Percentiles rank a stretch among this genome's conserved stretches.
Evolutionary conservation across 2,888 invertebrate genomes (phyloP).

Genomic region (Pachydiplax longipennis): DNA sequence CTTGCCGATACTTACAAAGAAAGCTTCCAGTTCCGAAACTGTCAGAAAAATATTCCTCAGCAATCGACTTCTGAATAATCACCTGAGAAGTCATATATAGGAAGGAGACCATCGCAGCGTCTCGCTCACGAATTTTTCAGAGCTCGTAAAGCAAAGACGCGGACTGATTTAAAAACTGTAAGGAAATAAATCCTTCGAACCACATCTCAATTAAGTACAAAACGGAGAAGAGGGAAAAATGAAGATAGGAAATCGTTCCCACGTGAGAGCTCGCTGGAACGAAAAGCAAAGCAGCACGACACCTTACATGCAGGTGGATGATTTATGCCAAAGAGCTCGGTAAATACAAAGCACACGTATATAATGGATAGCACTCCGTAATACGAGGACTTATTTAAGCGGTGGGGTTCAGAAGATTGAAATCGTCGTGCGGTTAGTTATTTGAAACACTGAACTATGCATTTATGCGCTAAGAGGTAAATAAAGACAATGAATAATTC

Average conservation of each 20-base stretch:
- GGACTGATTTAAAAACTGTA: background rate
- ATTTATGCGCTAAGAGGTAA: background rate
- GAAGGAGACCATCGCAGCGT: no score
- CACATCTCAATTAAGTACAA: background rate
- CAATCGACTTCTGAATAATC: no score
- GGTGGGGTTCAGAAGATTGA: background rate
- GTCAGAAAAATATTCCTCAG: no score
- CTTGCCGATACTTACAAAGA: no score
- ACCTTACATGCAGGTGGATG: background rate
- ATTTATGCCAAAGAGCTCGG: constrained; percentile 9
- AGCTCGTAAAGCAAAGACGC: background rate
- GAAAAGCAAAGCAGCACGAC: constrained; percentile 5
- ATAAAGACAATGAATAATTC: background rate
- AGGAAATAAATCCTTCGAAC: background rate
- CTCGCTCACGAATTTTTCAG: background rate
- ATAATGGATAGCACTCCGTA: background rate
- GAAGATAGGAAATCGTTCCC: background rate
- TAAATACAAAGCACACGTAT: background rate
- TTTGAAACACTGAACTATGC: background rate
- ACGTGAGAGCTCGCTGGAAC: background rate
- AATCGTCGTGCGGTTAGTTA: background rate
- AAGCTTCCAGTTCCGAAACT: no score
- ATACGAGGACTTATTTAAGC: background rate
- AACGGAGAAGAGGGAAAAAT: background rate
- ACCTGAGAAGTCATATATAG: no score